Base-by-base conservation (phyloP, 2,888 invertebrate genomes). In the Masnerella sp. region DNA sequence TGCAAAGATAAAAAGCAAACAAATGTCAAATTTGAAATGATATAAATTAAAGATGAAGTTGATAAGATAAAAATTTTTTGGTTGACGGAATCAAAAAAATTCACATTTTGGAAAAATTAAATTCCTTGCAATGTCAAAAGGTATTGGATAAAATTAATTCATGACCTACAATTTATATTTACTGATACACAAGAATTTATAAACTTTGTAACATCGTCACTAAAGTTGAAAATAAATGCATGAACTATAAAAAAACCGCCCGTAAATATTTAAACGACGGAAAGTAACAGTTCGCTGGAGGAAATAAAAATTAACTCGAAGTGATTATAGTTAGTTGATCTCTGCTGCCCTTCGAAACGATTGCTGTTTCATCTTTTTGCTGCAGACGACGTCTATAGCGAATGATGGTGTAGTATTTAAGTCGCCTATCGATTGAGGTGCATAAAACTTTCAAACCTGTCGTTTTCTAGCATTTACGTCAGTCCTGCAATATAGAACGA, bases 331-430 rank as follows among this genome's bases (percentile, higher is more conserved):
- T 40, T 43, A 38, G 54, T 47, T 61, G 45, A 59, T 45, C 40
- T 43, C 25, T 25, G 40, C 58, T 52, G 34, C 47, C 32, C 47
- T 59, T 65, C 34, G 64, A 12, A n/a, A 14, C 56, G 14, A 43
- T 43, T 45, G 17, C 20, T 42, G 15, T 34, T 49, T 56, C 40
- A 54, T 54, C 56, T 49, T 34, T 32, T 11, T 11, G 45, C n/a
- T 17, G 28, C 17, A 76, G 72, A 77, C 56, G 69, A 43, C 49
- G 72, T 73, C 75, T 78, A 71, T 76, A 77, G 78, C n/a, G n/a
- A 45, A 73, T 74, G 76, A 78, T 77, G 73, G 75, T 81, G 67
- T 76, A 79, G 80, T 83, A 83, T 83, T 82, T 81, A 81, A 81
- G 82, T 79, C 76, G 76, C 54, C 68, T 77, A 81, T 83, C 82